Conservation (phyloP, 2,113 vertebrate species). For the Turnix velox region DNA sequence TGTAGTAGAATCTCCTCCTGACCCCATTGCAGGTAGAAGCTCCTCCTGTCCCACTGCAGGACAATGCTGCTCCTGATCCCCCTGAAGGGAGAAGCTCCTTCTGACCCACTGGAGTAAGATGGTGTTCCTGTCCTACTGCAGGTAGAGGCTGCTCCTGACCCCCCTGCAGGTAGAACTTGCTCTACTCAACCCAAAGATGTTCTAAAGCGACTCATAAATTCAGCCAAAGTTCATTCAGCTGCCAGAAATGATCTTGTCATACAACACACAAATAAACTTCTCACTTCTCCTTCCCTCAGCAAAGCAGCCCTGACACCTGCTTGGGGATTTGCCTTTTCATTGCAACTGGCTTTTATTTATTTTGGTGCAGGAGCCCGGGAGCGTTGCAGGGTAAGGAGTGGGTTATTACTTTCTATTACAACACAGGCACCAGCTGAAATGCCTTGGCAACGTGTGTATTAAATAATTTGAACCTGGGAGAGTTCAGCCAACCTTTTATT, state of each 20-base stretch:
- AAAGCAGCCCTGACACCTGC: conserved; percentile 31
- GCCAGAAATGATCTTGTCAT: not conserved
- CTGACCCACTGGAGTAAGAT: too few species aligned
- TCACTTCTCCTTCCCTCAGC: not conserved
- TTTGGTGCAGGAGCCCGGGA: conserved; percentile 5
- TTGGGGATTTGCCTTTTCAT: conserved; percentile 44
- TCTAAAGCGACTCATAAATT: not conserved
- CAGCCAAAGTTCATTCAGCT: conserved; percentile 19
- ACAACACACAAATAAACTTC: conserved; percentile 13
- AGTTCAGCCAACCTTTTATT: not conserved
- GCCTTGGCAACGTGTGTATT: not conserved
- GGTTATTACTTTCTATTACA: not conserved
- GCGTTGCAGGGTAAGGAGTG: not conserved
- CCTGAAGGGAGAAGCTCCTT: too few species aligned
- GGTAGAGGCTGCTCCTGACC: not conserved
- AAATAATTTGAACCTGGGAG: not conserved
- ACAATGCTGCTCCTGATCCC: too few species aligned
- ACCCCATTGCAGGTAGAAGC: too few species aligned
- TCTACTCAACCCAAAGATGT: not conserved
- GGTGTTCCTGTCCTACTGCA: too few species aligned
- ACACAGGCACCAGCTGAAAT: not conserved
- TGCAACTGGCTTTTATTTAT: conserved; percentile 23
- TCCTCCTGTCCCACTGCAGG: too few species aligned
- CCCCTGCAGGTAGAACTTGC: not conserved
- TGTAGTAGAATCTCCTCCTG: too few species aligned